Conservation (phyloP, 2,113 vertebrate genomes). For the Paedocypris sp. region DNA sequence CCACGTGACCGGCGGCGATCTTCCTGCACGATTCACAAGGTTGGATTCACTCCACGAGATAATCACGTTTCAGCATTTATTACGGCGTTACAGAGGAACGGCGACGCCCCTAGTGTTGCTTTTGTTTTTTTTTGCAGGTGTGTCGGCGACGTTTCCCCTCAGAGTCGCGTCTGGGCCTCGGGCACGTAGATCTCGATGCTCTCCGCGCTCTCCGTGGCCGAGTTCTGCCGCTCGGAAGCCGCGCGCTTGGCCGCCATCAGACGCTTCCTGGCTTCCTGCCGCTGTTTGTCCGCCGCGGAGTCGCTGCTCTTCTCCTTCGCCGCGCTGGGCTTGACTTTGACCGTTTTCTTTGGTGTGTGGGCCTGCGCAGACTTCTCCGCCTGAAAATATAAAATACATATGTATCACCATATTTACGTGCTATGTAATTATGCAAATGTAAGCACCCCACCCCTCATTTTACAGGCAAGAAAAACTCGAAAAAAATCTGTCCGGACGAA, state of each 20-base stretch:
- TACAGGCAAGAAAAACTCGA: no score
- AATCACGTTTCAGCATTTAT: slow-evolving; percentile 36
- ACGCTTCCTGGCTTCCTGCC: slow-evolving; percentile 91
- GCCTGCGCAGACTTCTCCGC: slow-evolving; percentile 84
- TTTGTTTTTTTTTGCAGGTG: not conserved
- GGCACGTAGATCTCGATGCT: slow-evolving; percentile 99
- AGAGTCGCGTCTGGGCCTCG: slow-evolving; percentile 81
- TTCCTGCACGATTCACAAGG: slow-evolving; percentile 53
- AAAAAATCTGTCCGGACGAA: no score
- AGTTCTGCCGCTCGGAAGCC: slow-evolving; percentile 91
- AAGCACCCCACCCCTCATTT: no score
- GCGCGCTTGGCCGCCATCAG: slow-evolving; percentile 93
- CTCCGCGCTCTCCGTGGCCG: slow-evolving; percentile 92
- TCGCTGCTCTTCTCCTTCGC: slow-evolving; percentile 82
- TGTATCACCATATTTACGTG: not conserved
- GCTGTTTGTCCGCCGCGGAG: slow-evolving; percentile 80
- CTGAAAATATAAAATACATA: slow-evolving; percentile 46
- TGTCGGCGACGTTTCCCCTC: not conserved
- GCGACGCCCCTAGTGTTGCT: not conserved
- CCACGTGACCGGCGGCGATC: slow-evolving; percentile 36
- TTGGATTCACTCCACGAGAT: slow-evolving; percentile 58
- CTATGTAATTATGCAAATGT: no score
- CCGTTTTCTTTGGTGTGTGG: slow-evolving; percentile 92
- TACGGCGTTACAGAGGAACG: no score
- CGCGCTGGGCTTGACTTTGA: slow-evolving; percentile 73